Base-by-base conservation (phyloP, 2,888 invertebrate genomes). In the Synergus itoensis region DNA sequence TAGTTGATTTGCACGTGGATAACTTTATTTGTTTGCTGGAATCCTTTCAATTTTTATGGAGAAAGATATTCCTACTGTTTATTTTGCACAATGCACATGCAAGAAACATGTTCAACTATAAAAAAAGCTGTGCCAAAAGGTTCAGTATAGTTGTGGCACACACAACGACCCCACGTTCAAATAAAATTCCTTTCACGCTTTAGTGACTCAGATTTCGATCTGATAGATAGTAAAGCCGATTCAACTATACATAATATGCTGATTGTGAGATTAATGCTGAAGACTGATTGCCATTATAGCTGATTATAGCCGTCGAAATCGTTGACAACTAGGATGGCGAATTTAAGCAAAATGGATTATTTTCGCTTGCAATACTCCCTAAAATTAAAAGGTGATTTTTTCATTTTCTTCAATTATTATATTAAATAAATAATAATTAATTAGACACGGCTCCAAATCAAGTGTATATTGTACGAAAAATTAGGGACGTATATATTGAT, bases 121-220 rank as follows among this genome's bases (percentile, higher is more conserved):
- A 5, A 7, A 7, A 36, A 16, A n/a, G 69, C 48, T 48, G 4
- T 48, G 28, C 11, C 36, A 48, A 28, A 69, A 48, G 48, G 48
- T 43, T 28, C 48, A 48, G 21, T 57, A 18, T 9, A n/a, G 53
- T 28, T 69, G 11, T 48, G 11, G 28, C 69, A 69, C 65, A 11
- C 11, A n/a, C 11, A 69, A 21, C 45, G 21, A 69, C 69, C 48
- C 48, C 69, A 48, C 69, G 69, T 28, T 48, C 16, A 28, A 28
- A 28, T 28, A 28, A 16, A 69, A 69, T 45, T 69, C 69, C 69
- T 69, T 69, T 69, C 69, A 69, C 69, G 69, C 69, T 36, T 45
- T 9, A 69, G 28, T 16, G 48, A 69, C 9, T 43, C 45, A 69
- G 69, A 69, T 69, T 69, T 16, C 28, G 48, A 28, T n/a, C 36